A percentile compares a stretch with the other conserved stretches of the same genome.
These are phyloP conservation scores for Pyrocephalus nanus DNA, from an alignment of 2,797 vertebrate genomes.

Conservation along the genomic window DNA sequence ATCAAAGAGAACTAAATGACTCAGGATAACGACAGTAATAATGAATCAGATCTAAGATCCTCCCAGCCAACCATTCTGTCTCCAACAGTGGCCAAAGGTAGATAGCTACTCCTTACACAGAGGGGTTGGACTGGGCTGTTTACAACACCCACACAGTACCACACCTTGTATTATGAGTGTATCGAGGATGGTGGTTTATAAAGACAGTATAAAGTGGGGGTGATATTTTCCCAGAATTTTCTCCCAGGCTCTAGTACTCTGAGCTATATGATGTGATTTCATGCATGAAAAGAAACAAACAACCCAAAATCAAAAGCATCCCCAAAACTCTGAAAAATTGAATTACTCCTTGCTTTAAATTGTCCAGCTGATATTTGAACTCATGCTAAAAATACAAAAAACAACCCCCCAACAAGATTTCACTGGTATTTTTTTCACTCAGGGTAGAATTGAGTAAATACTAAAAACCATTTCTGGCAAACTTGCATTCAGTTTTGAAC, in stretches of 20 bases:
- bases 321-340: fast-evolving
- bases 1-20: neutral
- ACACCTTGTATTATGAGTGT: neutral
- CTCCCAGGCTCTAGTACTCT: neutral
- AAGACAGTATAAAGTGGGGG: neutral
- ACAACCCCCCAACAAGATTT: neutral
- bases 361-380: neutral
- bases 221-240: neutral
- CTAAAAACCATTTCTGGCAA: neutral
- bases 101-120: neutral
- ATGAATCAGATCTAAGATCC: neutral
- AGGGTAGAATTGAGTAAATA: neutral
- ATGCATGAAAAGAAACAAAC: neutral
- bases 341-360: neutral
- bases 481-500: constrained; percentile 13
- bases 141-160: neutral
- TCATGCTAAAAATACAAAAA: neutral
- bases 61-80: neutral
- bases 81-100: neutral
- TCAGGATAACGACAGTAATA: neutral
- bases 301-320: neutral
- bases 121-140: neutral
- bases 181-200: neutral
- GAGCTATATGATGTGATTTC: neutral
- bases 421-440: neutral